phyloP scores from a whole-genome alignment of 2,888 invertebrate genomes.

The Apamea crenata region DNA sequence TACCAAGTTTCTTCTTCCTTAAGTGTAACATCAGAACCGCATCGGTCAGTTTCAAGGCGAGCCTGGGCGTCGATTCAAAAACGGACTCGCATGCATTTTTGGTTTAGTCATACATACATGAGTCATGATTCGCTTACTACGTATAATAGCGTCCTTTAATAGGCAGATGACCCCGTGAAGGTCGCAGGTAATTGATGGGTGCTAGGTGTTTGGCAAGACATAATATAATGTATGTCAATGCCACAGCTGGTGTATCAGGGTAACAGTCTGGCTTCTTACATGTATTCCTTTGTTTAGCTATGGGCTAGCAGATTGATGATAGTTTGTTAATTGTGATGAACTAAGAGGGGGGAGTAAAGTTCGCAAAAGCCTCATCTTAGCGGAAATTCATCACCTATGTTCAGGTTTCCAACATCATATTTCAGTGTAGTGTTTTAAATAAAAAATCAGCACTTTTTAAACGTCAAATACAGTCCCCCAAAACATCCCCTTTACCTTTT shows the following conservation, averaged over 20 bases:
- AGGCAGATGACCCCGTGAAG: conserved; percentile 39
- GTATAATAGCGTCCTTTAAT: conserved; percentile 23
- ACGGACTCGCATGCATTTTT: conserved; percentile 35
- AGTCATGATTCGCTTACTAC: conserved; percentile 31
- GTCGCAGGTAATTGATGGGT: conserved; percentile 21
- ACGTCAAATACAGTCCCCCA: not conserved
- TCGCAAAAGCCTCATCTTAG: not conserved
- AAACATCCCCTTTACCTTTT: not conserved
- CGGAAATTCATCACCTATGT: not conserved
- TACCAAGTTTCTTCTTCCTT: not conserved
- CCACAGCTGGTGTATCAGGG: not conserved
- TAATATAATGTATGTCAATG: conserved; percentile 9
- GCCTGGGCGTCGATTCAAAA: not conserved
- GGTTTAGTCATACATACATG: conserved; percentile 31
- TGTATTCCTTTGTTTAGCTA: not conserved
- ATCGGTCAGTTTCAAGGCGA: conserved; percentile 31
- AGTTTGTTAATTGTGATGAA: not conserved
- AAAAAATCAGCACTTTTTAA: not conserved
- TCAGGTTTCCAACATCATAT: not conserved
- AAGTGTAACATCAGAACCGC: not conserved
- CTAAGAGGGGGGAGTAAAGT: too few relatives aligned
- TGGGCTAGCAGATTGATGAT: not conserved
- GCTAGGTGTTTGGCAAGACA: not conserved
- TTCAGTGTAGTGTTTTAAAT: too few relatives aligned
- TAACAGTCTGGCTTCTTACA: not conserved